Conservation (phyloP, 1,140 invertebrate genomes). For the Neotoxoptera formosana region DNA sequence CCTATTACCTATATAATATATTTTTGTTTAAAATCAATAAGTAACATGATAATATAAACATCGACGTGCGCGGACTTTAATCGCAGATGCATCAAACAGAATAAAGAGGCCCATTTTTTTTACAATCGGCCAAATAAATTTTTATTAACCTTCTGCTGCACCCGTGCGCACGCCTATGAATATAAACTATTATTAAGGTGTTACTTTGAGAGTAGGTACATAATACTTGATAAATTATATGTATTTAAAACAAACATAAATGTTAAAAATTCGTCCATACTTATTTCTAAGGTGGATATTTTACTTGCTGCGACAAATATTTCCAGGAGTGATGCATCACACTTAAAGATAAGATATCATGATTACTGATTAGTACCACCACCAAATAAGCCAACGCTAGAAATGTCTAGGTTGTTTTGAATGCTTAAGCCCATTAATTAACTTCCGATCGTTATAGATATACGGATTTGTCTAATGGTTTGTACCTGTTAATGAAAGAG, state of each 20-base stretch:
- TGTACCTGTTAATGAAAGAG: constrained; percentile 59
- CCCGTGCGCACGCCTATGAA: too few species aligned
- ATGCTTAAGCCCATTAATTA: constrained; percentile 42
- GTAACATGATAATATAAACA: background rate
- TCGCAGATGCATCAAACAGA: too few species aligned
- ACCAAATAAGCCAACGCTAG: constrained; percentile 38
- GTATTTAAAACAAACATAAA: background rate
- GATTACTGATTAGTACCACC: constrained; percentile 32
- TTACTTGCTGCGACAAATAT: background rate
- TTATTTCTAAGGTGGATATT: background rate
- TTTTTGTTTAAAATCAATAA: background rate
- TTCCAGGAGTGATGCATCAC: background rate
- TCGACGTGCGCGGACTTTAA: too few species aligned
- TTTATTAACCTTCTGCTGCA: too few species aligned
- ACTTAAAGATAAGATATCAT: background rate
- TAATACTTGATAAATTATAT: background rate
- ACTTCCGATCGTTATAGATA: background rate
- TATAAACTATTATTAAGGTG: background rate
- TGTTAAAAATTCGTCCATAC: background rate
- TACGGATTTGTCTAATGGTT: constrained; percentile 39
- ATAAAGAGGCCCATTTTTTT: too few species aligned
- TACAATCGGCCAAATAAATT: too few species aligned
- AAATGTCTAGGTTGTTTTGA: background rate
- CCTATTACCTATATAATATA: background rate
- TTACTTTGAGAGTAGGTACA: background rate